Conservation (phyloP, 2,113 vertebrate species). For the Anhinga rufa region DNA sequence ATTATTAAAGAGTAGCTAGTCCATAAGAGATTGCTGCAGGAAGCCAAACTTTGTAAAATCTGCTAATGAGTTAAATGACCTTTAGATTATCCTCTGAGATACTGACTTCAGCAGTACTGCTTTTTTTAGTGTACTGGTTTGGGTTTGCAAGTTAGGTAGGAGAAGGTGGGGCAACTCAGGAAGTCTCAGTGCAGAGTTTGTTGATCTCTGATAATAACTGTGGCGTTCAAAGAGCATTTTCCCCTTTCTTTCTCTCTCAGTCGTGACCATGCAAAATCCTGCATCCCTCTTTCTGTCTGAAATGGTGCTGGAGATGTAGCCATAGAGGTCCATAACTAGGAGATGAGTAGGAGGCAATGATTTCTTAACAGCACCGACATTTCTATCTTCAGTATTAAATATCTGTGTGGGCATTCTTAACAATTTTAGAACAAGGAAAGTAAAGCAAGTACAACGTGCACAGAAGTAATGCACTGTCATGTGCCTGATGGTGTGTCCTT, state of each 20-base stretch:
- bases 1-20: neutral
- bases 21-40: neutral
- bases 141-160: neutral
- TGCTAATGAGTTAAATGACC: neutral
- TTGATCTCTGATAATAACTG: neutral
- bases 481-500: neutral
- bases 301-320: neutral
- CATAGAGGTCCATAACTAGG: neutral
- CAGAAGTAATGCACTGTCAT: neutral
- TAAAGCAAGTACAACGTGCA: neutral
- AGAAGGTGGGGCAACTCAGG: neutral
- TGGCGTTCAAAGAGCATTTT: neutral
- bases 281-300: neutral
- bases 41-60: neutral
- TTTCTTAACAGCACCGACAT: neutral
- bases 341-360: neutral
- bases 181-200: neutral
- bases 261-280: neutral
- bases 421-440: neutral
- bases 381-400: neutral
- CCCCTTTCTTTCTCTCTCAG: neutral
- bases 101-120: neutral
- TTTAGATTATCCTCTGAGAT: neutral
- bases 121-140: neutral
- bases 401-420: neutral